Percentiles rank a stretch among this genome's conserved stretches.
phyloP scores from a whole-genome alignment of 2,888 invertebrate species.

The Oscheius myriophilus region DNA sequence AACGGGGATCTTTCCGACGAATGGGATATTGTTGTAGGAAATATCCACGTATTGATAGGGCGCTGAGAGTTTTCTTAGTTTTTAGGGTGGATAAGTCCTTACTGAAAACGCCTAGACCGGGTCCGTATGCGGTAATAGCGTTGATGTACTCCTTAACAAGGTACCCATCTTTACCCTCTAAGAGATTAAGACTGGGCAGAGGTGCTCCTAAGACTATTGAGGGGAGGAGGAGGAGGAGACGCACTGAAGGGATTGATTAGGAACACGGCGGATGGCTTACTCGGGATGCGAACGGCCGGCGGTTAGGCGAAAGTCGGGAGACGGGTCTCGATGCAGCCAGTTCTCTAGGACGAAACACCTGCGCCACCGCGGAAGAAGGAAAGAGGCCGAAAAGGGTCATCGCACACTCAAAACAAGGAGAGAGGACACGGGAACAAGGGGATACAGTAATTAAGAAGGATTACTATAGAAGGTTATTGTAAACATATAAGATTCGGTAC shows the following conservation, averaged over 20 bases:
- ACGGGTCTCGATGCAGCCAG: not conserved
- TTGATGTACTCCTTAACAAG: conserved; percentile 55
- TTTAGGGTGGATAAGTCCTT: conserved; percentile 4
- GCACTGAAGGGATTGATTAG: conserved; percentile 9
- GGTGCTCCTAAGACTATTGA: conserved; percentile 14
- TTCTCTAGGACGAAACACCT: conserved; percentile 1
- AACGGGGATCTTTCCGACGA: conserved; percentile 57
- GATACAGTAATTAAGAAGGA: not conserved
- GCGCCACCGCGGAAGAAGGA: not conserved
- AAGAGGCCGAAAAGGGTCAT: not conserved
- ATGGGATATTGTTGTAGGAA: conserved; percentile 64
- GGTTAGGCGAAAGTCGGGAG: conserved; percentile 1
- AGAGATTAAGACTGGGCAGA: conserved; percentile 41
- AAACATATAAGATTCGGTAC: too few relatives aligned
- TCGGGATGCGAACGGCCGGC: not conserved
- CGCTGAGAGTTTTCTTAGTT: conserved; percentile 33
- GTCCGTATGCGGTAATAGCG: conserved; percentile 63
- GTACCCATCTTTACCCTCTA: conserved; percentile 39
- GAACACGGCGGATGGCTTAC: not conserved
- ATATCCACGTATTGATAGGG: conserved; percentile 63
- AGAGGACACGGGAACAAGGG: not conserved
- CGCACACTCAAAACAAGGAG: not conserved
- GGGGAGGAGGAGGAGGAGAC: not conserved
- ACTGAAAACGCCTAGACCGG: conserved; percentile 64
- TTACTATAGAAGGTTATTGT: too few relatives aligned